These are phyloP conservation scores for Ornithoptera alexandrae DNA, from an alignment of 2,888 invertebrate genomes.

Conservation along the genomic window DNA sequence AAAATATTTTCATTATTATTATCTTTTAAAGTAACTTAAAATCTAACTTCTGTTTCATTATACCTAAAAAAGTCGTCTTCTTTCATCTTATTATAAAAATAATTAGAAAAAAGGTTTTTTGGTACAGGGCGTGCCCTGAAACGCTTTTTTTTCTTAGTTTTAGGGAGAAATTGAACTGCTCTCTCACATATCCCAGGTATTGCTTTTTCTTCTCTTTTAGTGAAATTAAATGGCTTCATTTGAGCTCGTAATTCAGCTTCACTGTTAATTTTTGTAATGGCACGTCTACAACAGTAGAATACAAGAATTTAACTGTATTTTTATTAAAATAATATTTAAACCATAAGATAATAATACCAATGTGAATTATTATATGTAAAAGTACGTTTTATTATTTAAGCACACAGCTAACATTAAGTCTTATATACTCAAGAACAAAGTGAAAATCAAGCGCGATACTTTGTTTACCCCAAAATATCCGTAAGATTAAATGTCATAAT, in stretches of 20 bases:
- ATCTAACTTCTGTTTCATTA: background rate
- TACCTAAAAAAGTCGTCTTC: slow-evolving; percentile 52
- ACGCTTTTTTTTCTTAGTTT: slow-evolving; percentile 71
- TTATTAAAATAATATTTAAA: no score
- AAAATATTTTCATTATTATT: no score
- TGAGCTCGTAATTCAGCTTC: slow-evolving; percentile 82
- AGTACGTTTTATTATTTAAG: no score
- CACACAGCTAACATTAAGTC: no score
- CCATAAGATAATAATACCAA: no score
- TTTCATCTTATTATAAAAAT: slow-evolving; percentile 84
- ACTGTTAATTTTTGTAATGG: slow-evolving; percentile 80
- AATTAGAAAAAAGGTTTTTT: slow-evolving; percentile 84
- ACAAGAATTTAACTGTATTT: background rate
- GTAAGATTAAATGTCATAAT: no score
- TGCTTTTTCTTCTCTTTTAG: slow-evolving; percentile 79
- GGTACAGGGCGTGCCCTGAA: slow-evolving; percentile 86
- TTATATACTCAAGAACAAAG: no score
- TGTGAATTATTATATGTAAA: no score
- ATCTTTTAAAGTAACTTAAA: background rate
- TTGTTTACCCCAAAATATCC: no score
- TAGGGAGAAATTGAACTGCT: slow-evolving; percentile 53
- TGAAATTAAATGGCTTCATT: slow-evolving; percentile 84
- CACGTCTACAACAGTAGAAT: slow-evolving; percentile 63
- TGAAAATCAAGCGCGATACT: no score
- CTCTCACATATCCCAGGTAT: slow-evolving; percentile 62